Evolutionary conservation across 2,113 vertebrate genomes (phyloP), one percentile per base, ranked within the genome.

Genomic region (Pseudopipra pipra): DNA sequence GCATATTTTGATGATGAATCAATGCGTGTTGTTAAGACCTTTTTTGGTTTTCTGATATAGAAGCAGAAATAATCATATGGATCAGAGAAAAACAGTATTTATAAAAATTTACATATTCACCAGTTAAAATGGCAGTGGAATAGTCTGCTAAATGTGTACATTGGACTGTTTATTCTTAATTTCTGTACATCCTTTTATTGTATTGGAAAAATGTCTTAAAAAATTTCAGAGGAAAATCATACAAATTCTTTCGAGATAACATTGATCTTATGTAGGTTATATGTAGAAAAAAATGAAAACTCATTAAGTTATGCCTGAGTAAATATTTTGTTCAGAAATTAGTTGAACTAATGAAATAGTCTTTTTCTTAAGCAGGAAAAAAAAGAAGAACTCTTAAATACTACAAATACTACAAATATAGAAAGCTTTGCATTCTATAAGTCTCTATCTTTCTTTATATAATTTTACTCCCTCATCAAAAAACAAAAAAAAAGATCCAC

Each of bases 71-170:
- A n/a, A 51, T 47, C 1, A 0, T 18, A 14, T 2, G 5, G 58
- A 27, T 66, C n/a, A 39, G 14, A 87, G n/a, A 27, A 83, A 61
- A 91, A 12, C 3, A n/a, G 6, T 61, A 70, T 68, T 89, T 73
- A 31, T 76, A 20, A 67, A 93, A 68, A 31, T 1, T 1, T 0
- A 6, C 4, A 7, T 41, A n/a, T 49, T 81, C 2, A 15, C 5
- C 8, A 25, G 20, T 23, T 61, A 55, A 89, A 92, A 77, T 6
- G 3, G 18, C 24, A 17, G 22, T 27, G 37, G n/a, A 79, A 54
- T 13, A 49, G 11, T 33, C 61, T 84, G 37, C 9, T 55, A 41
- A 66, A 76, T 7, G 9, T 76, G 7, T 24, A 52, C 1, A 6
- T 10, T 31, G 27, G 21, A 54, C 18, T 24, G 27, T 30, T 88